These are phyloP conservation scores for Aeoliscus strigatus DNA, from an alignment of 2,797 vertebrate species.

Conservation along the genomic window DNA sequence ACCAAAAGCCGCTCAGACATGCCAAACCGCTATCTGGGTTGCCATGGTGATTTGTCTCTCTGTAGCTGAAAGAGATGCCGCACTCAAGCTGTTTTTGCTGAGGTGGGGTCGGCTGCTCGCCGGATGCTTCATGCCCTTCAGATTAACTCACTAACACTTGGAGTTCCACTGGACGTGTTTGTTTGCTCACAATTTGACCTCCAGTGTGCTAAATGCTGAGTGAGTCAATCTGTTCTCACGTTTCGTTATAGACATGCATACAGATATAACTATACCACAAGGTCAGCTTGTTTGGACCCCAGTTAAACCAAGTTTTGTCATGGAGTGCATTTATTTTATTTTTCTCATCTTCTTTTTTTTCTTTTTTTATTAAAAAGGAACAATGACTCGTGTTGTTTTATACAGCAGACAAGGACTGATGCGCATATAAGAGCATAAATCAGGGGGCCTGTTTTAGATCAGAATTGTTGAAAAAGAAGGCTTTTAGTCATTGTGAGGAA, in stretches of 20 bases:
- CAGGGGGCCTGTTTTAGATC: background rate
- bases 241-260: too few relatives aligned
- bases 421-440: background rate
- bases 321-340: too few relatives aligned
- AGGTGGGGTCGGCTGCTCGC: slow-evolving; percentile 34
- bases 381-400: slow-evolving; percentile 9
- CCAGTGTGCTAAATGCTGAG: background rate
- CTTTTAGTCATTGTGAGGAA: slow-evolving; percentile 2
- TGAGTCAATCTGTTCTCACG: too few relatives aligned
- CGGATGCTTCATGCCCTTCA: slow-evolving; percentile 23
- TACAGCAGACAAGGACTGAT: too few relatives aligned
- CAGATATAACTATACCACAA: too few relatives aligned
- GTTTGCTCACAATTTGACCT: background rate
- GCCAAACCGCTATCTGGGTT: slow-evolving; percentile 53
- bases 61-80: slow-evolving; percentile 35
- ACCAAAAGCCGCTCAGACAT: slow-evolving; percentile 45
- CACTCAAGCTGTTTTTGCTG: slow-evolving; percentile 38
- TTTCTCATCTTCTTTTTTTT: background rate
- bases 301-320: too few relatives aligned
- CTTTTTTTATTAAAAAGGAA: background rate
- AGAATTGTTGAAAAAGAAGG: background rate
- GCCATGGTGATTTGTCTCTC: slow-evolving; percentile 56
- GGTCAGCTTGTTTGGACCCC: too few relatives aligned
- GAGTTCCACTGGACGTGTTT: slow-evolving; percentile 12
- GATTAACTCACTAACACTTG: slow-evolving; percentile 16